These are phyloP conservation scores for Rhea pennata DNA, from an alignment of 2,113 vertebrate species.

Conservation along the genomic window DNA sequence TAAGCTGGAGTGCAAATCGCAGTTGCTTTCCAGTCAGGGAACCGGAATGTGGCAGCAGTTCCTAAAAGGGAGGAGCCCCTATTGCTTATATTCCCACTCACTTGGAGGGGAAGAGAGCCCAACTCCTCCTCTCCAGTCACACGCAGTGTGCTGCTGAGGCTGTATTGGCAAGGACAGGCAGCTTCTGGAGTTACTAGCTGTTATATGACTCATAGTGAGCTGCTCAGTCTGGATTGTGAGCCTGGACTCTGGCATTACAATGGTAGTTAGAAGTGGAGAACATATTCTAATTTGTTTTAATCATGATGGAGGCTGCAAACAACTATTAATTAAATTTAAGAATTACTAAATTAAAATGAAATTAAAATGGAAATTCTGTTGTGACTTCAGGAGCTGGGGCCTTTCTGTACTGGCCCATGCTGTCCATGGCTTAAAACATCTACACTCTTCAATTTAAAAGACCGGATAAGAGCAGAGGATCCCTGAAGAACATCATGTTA, in stretches of 20 bases:
- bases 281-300: background rate
- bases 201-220: background rate
- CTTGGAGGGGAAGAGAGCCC: background rate
- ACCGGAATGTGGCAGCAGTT: background rate
- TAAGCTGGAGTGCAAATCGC: background rate
- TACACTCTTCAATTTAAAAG: background rate
- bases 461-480: fast-evolving
- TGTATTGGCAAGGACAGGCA: background rate
- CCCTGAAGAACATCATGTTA: background rate
- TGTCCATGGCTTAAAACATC: background rate
- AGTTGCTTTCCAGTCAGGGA: background rate
- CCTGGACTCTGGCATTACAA: background rate
- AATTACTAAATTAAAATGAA: too few relatives aligned
- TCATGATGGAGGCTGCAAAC: background rate
- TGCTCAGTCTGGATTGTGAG: background rate
- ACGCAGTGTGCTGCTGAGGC: background rate
- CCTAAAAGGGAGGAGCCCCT: background rate
- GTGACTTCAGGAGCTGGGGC: background rate
- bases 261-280: background rate
- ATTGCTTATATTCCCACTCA: background rate
- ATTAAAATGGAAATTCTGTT: background rate
- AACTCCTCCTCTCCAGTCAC: background rate
- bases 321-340: background rate
- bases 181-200: background rate
- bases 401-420: background rate